Base-by-base conservation (phyloP, 2,888 invertebrate genomes). In the Odontocolon sp. region DNA sequence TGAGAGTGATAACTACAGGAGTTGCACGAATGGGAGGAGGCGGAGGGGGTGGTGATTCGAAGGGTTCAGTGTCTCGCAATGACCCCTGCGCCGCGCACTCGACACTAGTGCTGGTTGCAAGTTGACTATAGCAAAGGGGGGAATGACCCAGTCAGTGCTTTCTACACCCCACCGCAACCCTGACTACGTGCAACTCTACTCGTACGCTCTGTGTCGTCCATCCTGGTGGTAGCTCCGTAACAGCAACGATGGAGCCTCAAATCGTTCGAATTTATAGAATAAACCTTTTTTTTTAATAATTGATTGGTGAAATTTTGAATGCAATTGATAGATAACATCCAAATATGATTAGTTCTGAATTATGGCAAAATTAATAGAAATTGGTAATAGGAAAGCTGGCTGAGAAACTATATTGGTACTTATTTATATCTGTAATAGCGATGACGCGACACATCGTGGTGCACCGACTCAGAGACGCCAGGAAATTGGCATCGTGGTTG, bases 1-100 rank as follows among this genome's bases (percentile, higher is more conserved):
- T 9, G 57, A 18, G 23, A 59, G 52, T 11, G 50, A 54, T 33
- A 57, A 64, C n/a, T n/a, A n/a, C 45, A 38, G 56, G 61, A 54
- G 63, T 50, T 64, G 70, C 50, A 54, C 68, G 45, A 40, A 47
- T 31, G 18, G 54, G 16, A 52, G 42, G 59, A 61, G 63, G 59
- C 66, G 78, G 80, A 52, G 81, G 81, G 83, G 84, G 81, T 78
- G 80, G 77, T 80, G 80, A 81, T 82, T 81, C 80, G 84, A 82
- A 86, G 87, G 86, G 87, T 88, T 88, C 85, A 87, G 80, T 85
- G 87, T 86, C 88, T 88, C 87, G 84, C 85, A 83, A 85, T 87
- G 87, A 87, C 86, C 87, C 83, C 82, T 82, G 86, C 77, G 78
- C 50, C 77, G 61, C 42, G 63, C 50, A 74, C 76, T 68, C 79